phyloP scores from a whole-genome alignment of 2,797 vertebrate genomes.

The Thamnophis elegans region DNA sequence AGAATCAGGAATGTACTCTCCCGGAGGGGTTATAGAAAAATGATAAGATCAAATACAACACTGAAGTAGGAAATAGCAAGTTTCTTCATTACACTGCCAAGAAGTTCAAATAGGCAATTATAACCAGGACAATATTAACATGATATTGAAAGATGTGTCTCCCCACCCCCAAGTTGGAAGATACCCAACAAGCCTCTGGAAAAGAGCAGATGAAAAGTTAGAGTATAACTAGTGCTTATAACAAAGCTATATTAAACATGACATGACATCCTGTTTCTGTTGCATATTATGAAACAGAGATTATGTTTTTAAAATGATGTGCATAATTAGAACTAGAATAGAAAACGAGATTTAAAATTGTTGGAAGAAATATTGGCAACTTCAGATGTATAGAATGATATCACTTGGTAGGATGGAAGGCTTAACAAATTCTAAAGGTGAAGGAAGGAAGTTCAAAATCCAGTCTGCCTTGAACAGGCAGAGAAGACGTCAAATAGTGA shows the following conservation, averaged over 20 bases:
- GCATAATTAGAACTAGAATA: not conserved
- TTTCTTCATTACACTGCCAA: not conserved
- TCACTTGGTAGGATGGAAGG: not conserved
- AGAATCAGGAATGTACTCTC: not conserved
- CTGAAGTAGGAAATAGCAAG: not conserved
- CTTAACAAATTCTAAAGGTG: not conserved
- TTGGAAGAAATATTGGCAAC: not conserved
- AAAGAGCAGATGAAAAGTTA: not conserved
- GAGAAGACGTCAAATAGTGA: not conserved
- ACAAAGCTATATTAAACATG: not conserved
- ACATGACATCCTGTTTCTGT: not conserved
- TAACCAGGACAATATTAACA: not conserved
- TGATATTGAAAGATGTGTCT: not conserved
- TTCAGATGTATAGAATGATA: not conserved
- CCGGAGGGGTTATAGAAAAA: not conserved
- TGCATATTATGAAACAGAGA: not conserved
- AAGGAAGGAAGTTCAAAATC: not conserved
- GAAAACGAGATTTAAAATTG: not conserved
- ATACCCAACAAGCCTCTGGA: not conserved
- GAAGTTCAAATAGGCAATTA: not conserved
- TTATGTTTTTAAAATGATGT: not conserved
- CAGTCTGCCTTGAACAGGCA: not conserved
- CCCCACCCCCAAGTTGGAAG: not conserved
- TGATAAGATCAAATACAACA: not conserved
- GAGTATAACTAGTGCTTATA: not conserved